These are phyloP conservation scores for Meloidogyne hapla DNA, from an alignment of 1,140 invertebrate genomes.

Conservation along the genomic window DNA sequence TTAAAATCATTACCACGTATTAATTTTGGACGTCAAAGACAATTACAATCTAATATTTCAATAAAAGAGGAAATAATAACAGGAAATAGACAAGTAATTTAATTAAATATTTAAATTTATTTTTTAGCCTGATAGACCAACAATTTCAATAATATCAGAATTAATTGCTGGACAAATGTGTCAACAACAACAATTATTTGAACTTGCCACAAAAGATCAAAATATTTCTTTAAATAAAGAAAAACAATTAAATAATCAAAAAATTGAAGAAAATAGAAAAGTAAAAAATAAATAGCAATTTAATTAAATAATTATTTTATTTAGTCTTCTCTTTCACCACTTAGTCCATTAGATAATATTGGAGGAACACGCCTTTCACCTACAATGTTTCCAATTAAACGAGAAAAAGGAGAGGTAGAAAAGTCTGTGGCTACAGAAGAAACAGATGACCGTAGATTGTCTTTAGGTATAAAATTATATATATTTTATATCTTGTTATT, in stretches of 20 bases:
- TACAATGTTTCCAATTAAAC: neutral
- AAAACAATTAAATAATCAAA: conserved; percentile 10
- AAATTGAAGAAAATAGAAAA: conserved; percentile 19
- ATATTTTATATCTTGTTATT: too few relatives aligned
- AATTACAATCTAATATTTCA: neutral
- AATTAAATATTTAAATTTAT: neutral
- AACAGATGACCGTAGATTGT: neutral
- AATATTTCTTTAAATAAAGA: conserved; percentile 11
- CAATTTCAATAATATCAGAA: conserved; percentile 29
- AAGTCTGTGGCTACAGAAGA: neutral
- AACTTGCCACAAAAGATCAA: neutral
- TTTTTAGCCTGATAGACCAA: conserved; percentile 12
- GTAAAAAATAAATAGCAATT: neutral
- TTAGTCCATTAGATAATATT: neutral
- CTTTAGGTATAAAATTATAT: neutral
- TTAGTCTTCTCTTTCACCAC: neutral
- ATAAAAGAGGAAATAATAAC: conserved; percentile 9
- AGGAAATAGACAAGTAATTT: neutral
- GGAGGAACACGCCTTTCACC: neutral
- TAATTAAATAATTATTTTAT: neutral
- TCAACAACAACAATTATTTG: conserved; percentile 10
- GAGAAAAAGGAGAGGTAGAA: neutral
- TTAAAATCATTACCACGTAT: conserved; percentile 26
- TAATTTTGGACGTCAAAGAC: conserved; percentile 9
- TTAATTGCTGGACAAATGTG: conserved; percentile 19